Percentiles rank a stretch among this genome's conserved stretches.
Evolutionary conservation across 2,797 vertebrate genomes (phyloP).

Genomic region (Amniataba percoides): DNA sequence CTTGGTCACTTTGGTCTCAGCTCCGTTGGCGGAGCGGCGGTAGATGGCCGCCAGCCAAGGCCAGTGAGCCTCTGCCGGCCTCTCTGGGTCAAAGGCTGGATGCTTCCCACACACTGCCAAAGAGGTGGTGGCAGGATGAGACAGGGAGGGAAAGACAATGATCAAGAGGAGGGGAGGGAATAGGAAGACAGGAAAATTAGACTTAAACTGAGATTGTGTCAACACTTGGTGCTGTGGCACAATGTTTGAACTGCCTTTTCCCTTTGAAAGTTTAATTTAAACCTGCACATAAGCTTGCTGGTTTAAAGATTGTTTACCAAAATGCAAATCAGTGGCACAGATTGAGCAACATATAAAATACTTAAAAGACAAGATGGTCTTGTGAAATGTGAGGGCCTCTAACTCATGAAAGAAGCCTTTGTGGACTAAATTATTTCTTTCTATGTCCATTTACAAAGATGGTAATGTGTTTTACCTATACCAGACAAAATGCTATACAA

Average conservation of each 20-base stretch:
- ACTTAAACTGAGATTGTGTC: constrained; percentile 49
- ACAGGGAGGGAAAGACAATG: constrained; percentile 13
- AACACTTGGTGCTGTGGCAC: constrained; percentile 41
- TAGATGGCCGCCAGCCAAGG: constrained; percentile 97
- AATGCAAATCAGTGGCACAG: constrained; percentile 33
- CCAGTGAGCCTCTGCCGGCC: constrained; percentile 89
- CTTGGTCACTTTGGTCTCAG: constrained; percentile 78
- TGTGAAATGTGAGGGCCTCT: background rate
- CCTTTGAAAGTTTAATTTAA: constrained; percentile 1
- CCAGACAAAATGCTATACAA: background rate
- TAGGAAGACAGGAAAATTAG: constrained; percentile 14
- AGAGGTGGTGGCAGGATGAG: constrained; percentile 62
- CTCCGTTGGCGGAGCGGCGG: constrained; percentile 81
- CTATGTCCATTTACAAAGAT: background rate
- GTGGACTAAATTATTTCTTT: background rate
- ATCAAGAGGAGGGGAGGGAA: constrained; percentile 18
- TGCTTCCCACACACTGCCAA: constrained; percentile 95
- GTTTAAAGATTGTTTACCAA: constrained; percentile 35
- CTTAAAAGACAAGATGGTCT: background rate
- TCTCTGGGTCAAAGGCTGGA: constrained; percentile 87
- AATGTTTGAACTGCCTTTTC: constrained; percentile 11
- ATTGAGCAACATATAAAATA: constrained; percentile 21
- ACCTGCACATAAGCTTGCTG: background rate
- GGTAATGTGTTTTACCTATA: background rate
- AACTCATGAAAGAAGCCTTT: background rate